These are phyloP conservation scores for Amazona ochrocephala DNA, from an alignment of 2,797 vertebrate genomes.

Conservation along the genomic window DNA sequence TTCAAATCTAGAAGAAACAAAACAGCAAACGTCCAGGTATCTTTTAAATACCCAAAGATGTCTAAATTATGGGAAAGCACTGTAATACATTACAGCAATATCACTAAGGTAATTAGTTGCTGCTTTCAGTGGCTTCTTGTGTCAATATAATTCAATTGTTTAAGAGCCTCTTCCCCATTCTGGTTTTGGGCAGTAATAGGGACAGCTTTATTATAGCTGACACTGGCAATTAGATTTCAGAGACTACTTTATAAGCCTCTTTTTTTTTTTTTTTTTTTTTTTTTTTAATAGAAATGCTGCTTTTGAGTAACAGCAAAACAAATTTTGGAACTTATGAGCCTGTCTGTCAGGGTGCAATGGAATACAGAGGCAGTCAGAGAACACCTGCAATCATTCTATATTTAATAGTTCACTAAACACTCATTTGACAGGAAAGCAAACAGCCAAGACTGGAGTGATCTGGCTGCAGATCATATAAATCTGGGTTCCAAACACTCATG, in stretches of 20 bases:
- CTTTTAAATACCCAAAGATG: not conserved
- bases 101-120: constrained; percentile 16
- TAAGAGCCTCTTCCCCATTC: not conserved
- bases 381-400: not conserved
- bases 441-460: not conserved
- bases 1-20: constrained; percentile 22
- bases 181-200: not conserved
- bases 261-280: not conserved
- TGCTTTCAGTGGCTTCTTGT: constrained; percentile 11
- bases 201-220: constrained; percentile 18
- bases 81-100: constrained; percentile 6
- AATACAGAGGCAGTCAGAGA: not conserved
- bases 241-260: not conserved
- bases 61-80: constrained; percentile 13
- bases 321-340: not conserved
- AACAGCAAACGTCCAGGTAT: not conserved
- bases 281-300: not conserved
- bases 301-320: not conserved
- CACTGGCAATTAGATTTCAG: constrained; percentile 15
- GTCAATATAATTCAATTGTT: constrained; percentile 42
- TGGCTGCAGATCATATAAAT: not conserved
- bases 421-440: not conserved
- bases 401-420: not conserved
- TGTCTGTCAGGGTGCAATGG: not conserved
- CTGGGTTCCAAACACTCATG: not conserved